Conservation (phyloP, 2,888 invertebrate species). For the Schizaphis graminum region DNA sequence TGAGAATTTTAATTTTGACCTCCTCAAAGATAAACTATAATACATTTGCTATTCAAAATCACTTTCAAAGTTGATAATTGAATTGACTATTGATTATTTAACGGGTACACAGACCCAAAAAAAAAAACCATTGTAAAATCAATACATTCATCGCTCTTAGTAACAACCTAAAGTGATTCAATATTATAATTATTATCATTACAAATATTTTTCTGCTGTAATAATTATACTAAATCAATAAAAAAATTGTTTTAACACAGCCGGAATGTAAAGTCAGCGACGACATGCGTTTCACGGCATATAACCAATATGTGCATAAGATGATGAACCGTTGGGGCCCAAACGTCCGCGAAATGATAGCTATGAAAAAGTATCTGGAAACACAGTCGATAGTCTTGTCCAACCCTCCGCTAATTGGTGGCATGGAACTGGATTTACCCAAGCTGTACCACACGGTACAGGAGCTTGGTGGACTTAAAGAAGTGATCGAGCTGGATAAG, state of each 20-base stretch:
- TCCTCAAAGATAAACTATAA: too few species aligned
- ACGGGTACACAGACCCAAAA: too few species aligned
- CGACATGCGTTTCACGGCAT: conserved; percentile 87
- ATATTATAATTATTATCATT: too few species aligned
- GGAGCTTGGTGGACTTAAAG: conserved; percentile 86
- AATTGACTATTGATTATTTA: too few species aligned
- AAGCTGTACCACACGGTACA: conserved; percentile 89
- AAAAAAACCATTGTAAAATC: too few species aligned
- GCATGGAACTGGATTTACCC: conserved; percentile 91
- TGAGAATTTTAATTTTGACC: too few species aligned
- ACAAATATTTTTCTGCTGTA: not conserved
- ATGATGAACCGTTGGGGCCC: conserved; percentile 92
- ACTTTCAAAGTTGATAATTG: too few species aligned
- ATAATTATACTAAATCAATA: not conserved
- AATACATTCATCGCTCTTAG: too few species aligned
- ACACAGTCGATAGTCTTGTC: conserved; percentile 82
- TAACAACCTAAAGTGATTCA: too few species aligned
- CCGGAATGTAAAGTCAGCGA: conserved; percentile 87
- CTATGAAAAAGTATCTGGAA: conserved; percentile 85
- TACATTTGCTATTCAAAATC: too few species aligned
- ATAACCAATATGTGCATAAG: conserved; percentile 91
- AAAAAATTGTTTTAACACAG: conserved; percentile 69
- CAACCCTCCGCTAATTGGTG: conserved; percentile 87
- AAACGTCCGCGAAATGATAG: conserved; percentile 85
- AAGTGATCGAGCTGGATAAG: conserved; percentile 88